Evolutionary conservation across 2,113 vertebrate species (phyloP), one percentile per base, ranked within the genome.

Genomic region (Tupaia chinensis): DNA sequence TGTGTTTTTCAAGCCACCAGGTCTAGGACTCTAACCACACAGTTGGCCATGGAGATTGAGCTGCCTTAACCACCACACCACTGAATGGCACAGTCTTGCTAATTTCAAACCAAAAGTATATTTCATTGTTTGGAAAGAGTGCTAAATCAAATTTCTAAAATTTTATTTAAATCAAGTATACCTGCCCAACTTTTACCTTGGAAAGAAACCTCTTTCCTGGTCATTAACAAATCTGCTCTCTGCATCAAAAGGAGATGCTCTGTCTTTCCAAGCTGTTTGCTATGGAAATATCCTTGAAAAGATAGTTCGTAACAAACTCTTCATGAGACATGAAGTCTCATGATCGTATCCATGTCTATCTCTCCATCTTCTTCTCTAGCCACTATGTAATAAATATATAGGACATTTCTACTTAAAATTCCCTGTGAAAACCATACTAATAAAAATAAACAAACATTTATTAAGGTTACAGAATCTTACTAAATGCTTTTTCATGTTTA

Each of bases 351-450:
- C 11, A 61, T 19, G 23, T 8, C 20, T 34, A 9, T 32, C 13
- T 77, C 56, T 54, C 17, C 22, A 65, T 70, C 22, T 70, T 86
- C 54, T 78, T 61, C 27, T 56, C 54, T 12, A 61, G 2, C 22
- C 23, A 23, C 23, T 58, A 32, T 61, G 34, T 19, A 65, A 34
- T 53, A 61, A 16, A 9, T 1, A 20, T 2, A 1, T 9, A 68
- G 23, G n/a, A 1, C 12, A 16, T 7, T 34, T 2, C 14, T 60
- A 23, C 66, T n/a, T n/a, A 60, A n/a, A 61, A 25, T 54, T 22
- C 0, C 34, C 34, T 34, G 54, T 60, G n/a, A 1, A 25, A 17
- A 12, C 2, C 72, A 54, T 6, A 7, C 2, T 56, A 13, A 14
- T 74, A 53, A 53, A 27, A 69, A 69, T 23, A n/a, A 32, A 1